Evolutionary conservation across 2,888 invertebrate genomes (phyloP).

Genomic region (Limnephilus rhombicus): DNA sequence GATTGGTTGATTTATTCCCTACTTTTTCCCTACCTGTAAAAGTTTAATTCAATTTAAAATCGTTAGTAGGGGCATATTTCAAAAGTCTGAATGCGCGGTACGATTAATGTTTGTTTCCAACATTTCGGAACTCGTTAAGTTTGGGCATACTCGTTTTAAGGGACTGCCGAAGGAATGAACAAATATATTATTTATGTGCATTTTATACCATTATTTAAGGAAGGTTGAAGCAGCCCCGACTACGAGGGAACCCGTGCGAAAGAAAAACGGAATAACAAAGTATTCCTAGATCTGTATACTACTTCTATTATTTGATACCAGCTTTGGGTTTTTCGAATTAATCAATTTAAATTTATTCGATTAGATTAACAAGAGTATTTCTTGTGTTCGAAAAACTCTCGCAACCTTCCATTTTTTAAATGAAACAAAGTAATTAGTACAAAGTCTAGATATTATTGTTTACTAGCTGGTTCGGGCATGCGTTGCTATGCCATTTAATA

Average conservation of each 20-base stretch:
- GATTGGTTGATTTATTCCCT: slow-evolving; percentile 41
- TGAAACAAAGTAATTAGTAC: not conserved
- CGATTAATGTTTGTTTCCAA: slow-evolving; percentile 49
- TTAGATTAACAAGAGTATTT: not conserved
- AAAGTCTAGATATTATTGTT: no score
- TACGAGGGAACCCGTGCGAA: not conserved
- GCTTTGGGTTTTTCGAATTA: not conserved
- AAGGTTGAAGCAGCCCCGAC: not conserved
- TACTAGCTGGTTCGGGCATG: no score
- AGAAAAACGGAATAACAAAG: not conserved
- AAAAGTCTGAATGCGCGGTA: slow-evolving; percentile 21
- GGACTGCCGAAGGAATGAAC: not conserved
- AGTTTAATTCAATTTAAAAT: slow-evolving; percentile 50
- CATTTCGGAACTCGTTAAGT: slow-evolving; percentile 23
- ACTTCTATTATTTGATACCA: not conserved
- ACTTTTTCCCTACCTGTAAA: slow-evolving; percentile 32
- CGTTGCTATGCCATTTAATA: no score
- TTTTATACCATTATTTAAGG: slow-evolving; percentile 14
- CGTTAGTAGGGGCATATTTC: slow-evolving; percentile 48
- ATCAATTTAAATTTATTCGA: not conserved
- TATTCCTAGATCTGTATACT: not conserved
- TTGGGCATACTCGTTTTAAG: not conserved
- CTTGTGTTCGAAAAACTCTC: not conserved
- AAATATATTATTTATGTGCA: slow-evolving; percentile 24
- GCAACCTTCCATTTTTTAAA: not conserved